A percentile compares a stretch with the other conserved stretches of the same genome.
Conservation (phyloP, 37 sponge, comb jelly and placozoan genomes). For the Cliona cf. orientalis region DNA sequence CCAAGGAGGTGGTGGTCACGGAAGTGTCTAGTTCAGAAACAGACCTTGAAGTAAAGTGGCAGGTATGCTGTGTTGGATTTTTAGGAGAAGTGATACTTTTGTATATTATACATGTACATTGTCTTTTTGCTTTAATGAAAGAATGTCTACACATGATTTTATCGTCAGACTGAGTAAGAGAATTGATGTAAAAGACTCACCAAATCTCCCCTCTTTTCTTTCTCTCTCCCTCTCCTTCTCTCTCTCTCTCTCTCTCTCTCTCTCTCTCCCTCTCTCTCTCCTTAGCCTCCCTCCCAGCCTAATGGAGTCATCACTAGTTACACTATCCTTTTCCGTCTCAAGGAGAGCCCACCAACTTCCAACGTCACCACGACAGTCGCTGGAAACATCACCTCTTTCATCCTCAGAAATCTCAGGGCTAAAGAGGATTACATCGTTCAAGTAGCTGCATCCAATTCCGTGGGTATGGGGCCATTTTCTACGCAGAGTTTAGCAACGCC, state of each 20-base stretch:
- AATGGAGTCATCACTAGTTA: neutral
- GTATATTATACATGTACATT: neutral
- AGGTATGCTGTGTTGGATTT: neutral
- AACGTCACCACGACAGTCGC: neutral
- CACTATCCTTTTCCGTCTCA: neutral
- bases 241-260: neutral
- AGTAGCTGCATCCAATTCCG: neutral
- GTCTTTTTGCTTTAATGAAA: neutral
- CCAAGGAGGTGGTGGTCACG: neutral
- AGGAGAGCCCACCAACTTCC: neutral
- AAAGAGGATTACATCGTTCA: neutral
- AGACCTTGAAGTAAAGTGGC: neutral
- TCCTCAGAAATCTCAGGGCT: neutral
- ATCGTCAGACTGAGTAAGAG: no score
- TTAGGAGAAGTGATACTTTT: neutral
- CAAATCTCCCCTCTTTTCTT: neutral
- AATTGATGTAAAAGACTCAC: no score
- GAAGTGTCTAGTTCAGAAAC: neutral
- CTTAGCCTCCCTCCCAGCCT: neutral
- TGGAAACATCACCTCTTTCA: neutral
- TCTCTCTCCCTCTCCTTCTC: neutral
- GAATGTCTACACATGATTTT: no score
- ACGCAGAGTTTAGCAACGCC: neutral
- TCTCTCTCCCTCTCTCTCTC: neutral
- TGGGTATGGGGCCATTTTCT: neutral